Conservation (phyloP, 2,113 vertebrate species). For the Megatriorchis doriae region DNA sequence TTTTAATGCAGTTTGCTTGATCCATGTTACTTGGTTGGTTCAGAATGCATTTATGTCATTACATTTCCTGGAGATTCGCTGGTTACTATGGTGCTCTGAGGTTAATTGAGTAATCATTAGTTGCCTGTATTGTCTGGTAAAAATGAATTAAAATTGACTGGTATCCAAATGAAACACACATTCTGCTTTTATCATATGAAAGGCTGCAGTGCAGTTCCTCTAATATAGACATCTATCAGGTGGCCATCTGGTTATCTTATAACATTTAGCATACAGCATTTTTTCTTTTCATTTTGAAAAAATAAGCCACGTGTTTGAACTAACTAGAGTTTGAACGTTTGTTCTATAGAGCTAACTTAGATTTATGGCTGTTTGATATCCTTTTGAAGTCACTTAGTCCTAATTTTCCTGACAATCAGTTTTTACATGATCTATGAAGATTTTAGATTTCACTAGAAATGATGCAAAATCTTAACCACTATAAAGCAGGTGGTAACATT, state of each 20-base stretch:
- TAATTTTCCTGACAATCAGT: not conserved
- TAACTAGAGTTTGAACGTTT: not conserved
- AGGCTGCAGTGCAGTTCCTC: not conserved
- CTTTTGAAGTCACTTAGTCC: not conserved
- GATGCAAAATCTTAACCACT: not conserved
- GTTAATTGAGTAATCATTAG: conserved; percentile 63
- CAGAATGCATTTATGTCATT: not conserved
- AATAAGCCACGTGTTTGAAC: not conserved
- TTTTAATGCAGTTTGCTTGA: conserved; percentile 4
- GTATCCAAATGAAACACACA: conserved; percentile 11
- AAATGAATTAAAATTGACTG: conserved; percentile 60
- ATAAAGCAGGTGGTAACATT: not conserved
- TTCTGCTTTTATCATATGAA: conserved; percentile 2
- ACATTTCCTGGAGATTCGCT: not conserved
- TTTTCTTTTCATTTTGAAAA: not conserved
- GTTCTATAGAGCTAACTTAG: not conserved
- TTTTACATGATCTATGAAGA: not conserved
- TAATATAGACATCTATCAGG: not conserved
- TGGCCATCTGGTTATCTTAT: not conserved
- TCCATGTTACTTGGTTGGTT: not conserved
- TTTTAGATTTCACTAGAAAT: not conserved
- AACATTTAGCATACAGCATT: not conserved
- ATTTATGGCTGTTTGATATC: not conserved
- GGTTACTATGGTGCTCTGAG: conserved; percentile 38
- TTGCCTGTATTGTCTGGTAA: conserved; percentile 37